Evolutionary conservation across 1,140 invertebrate genomes (phyloP).

Genomic region (Euura saliciscinereae): DNA sequence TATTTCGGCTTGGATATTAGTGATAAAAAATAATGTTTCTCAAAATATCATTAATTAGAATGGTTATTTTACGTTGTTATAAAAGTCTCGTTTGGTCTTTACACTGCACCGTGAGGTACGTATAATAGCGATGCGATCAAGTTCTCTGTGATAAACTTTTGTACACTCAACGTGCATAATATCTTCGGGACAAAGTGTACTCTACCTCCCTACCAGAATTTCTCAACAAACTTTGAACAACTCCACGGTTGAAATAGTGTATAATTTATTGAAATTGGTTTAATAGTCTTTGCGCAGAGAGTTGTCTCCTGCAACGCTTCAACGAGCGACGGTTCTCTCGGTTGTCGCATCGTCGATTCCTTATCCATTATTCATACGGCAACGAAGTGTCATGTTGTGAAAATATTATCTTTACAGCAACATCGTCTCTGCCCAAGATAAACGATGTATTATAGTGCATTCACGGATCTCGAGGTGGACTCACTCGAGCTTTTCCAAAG

Average conservation of each 20-base stretch:
- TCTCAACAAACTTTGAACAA: background rate
- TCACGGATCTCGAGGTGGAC: background rate
- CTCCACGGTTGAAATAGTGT: background rate
- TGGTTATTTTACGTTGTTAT: no score
- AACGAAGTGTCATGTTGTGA: conserved; percentile 1
- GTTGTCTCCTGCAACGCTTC: background rate
- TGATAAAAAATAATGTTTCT: no score
- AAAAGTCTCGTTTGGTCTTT: no score
- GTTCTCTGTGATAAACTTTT: no score
- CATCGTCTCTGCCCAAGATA: background rate
- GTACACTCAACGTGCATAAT: no score
- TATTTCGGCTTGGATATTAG: no score
- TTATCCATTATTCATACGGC: conserved; percentile 1
- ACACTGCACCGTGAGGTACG: no score
- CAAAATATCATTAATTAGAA: no score
- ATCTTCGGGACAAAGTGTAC: background rate
- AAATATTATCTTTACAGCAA: conserved; percentile 2
- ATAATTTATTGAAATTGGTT: conserved; percentile 3
- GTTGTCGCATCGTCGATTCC: background rate
- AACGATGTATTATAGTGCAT: background rate
- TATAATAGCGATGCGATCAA: no score
- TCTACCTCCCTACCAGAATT: background rate
- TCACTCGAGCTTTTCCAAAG: background rate
- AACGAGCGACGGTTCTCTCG: no score
- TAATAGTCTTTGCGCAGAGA: background rate